Conservation (phyloP, 2,888 invertebrate species). For the Chrysodeixis includens region DNA sequence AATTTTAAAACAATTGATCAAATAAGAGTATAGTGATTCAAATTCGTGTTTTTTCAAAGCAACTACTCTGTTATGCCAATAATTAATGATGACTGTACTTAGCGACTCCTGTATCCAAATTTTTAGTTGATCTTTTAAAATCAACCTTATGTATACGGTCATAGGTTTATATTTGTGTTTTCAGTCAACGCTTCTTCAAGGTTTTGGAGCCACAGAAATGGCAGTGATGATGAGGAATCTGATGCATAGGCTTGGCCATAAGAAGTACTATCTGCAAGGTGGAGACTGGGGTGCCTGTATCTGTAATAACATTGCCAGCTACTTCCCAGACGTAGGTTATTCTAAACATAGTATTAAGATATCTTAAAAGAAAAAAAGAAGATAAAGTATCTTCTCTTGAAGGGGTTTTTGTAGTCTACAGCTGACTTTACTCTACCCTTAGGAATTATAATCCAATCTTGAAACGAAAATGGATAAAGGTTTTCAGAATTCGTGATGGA, state of each 20-base stretch:
- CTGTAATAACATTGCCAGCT: constrained; percentile 27
- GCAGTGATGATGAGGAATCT: constrained; percentile 37
- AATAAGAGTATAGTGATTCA: no score
- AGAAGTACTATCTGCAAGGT: constrained; percentile 41
- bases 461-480: no score
- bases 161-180: background rate
- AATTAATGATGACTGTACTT: no score
- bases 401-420: background rate
- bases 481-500: no score
- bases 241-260: constrained; percentile 44
- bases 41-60: no score
- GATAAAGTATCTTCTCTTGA: background rate
- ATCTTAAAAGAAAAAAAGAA: background rate
- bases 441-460: no score
- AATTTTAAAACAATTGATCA: no score
- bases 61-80: no score
- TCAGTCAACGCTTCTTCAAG: constrained; percentile 38
- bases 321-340: constrained; percentile 33
- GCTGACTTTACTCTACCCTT: background rate
- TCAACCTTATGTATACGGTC: no score
- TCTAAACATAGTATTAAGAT: no score
- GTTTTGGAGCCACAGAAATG: constrained; percentile 41
- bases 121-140: no score
- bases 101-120: no score
- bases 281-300: constrained; percentile 48